Evolutionary conservation across 1,140 invertebrate species (phyloP).

Genomic region (Daktulosphaira vitifoliae): DNA sequence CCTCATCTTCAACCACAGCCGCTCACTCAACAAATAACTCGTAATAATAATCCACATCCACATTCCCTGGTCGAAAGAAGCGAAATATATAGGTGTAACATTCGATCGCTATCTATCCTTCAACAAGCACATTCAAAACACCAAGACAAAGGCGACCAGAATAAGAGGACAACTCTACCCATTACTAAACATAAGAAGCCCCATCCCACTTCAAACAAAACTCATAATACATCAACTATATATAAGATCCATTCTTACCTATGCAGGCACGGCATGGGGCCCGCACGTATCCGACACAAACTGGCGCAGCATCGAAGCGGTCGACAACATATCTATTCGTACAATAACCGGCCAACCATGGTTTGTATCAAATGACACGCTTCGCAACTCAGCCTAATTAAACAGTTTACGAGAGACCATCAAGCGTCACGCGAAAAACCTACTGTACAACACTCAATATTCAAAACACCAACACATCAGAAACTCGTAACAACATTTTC

Average conservation of each 20-base stretch:
- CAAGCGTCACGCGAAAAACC: no score
- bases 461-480: no score
- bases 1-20: no score
- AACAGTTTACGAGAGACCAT: no score
- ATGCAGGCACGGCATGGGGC: not conserved
- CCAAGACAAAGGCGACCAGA: not conserved
- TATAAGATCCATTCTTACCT: not conserved
- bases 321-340: not conserved
- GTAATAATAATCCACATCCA: no score
- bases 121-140: not conserved
- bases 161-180: not conserved
- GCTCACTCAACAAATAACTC: no score
- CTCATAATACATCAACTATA: not conserved
- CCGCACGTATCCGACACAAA: not conserved
- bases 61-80: not conserved
- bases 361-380: not conserved
- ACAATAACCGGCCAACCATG: not conserved
- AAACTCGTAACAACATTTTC: no score
- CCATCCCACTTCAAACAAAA: not conserved
- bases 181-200: not conserved
- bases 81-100: not conserved
- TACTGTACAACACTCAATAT: no score
- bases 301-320: not conserved
- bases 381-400: not conserved
- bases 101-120: not conserved